Conservation (phyloP, 2,797 vertebrate genomes). For the Glyptemys insculpta region DNA sequence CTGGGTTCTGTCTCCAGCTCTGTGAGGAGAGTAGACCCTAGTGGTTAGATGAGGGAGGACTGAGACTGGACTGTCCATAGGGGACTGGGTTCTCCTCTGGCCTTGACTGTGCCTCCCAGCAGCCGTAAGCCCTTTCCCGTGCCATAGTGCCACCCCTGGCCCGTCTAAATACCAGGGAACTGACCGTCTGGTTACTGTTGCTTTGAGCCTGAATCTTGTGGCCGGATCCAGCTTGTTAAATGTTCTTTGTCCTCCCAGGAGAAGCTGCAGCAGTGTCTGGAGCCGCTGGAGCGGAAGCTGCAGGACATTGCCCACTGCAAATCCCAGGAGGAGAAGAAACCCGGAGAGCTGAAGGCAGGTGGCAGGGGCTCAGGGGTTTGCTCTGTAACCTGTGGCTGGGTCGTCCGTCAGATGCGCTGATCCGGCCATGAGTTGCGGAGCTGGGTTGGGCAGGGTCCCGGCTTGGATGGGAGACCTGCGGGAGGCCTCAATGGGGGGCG, state of each 20-base stretch:
- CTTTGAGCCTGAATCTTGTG: not conserved
- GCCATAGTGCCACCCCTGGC: not conserved
- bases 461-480: not conserved
- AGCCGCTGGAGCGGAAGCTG: slow-evolving; percentile 87
- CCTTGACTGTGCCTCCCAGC: not conserved
- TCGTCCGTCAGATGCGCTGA: not conserved
- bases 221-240: not conserved
- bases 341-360: slow-evolving; percentile 90
- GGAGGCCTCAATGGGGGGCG: not conserved
- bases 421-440: not conserved
- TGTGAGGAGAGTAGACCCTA: not conserved
- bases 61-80: not conserved
- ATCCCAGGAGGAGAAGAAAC: slow-evolving; percentile 89
- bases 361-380: not conserved
- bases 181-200: not conserved
- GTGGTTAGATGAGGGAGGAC: not conserved
- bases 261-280: slow-evolving; percentile 88
- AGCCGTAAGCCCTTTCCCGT: too few relatives aligned
- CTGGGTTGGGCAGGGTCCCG: not conserved
- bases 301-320: slow-evolving; percentile 87
- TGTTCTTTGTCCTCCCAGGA: slow-evolving; percentile 74
- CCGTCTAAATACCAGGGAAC: not conserved
- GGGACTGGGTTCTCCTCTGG: not conserved
- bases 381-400: not conserved
- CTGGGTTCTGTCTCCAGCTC: not conserved